These are phyloP conservation scores for Drosophila rhopaloa DNA, from an alignment of 1,140 invertebrate genomes.

Conservation along the genomic window DNA sequence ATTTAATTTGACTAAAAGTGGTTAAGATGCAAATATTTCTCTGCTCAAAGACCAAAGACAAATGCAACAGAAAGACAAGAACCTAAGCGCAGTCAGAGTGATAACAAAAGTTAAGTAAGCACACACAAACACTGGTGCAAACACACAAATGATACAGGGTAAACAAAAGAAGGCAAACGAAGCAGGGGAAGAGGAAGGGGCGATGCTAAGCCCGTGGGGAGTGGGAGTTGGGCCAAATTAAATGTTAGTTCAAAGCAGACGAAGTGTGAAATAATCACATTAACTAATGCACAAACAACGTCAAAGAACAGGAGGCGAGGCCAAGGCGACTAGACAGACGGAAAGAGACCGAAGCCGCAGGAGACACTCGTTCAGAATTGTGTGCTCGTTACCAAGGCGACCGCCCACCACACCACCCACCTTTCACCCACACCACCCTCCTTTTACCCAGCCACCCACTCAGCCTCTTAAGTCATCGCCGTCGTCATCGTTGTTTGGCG, in stretches of 20 bases:
- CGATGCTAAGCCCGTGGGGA: slow-evolving; percentile 6
- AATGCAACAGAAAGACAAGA: slow-evolving; percentile 1
- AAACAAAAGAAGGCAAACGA: slow-evolving; percentile 33
- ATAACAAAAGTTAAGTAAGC: slow-evolving; percentile 48
- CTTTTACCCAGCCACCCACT: not conserved
- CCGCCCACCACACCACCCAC: not conserved
- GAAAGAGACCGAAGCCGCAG: slow-evolving; percentile 4
- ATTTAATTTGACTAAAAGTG: not conserved
- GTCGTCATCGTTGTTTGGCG: slow-evolving; percentile 47
- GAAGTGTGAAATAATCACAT: slow-evolving; percentile 82
- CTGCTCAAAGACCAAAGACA: slow-evolving; percentile 6
- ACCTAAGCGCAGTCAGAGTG: slow-evolving; percentile 9
- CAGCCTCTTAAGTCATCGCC: slow-evolving; percentile 32
- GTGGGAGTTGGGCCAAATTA: slow-evolving; percentile 27
- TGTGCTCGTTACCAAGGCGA: slow-evolving; percentile 24
- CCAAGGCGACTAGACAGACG: slow-evolving; percentile 13
- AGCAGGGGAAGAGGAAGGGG: not conserved
- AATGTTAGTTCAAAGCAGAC: slow-evolving; percentile 69
- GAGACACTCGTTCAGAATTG: slow-evolving; percentile 4
- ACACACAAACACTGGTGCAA: slow-evolving; percentile 21
- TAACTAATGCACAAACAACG: slow-evolving; percentile 65
- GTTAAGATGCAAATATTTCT: slow-evolving; percentile 1
- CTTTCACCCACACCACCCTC: not conserved
- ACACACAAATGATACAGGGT: slow-evolving; percentile 40
- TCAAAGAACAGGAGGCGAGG: slow-evolving; percentile 18